These are phyloP conservation scores for Microcebus murinus DNA, from an alignment of 2,113 vertebrate species.

Conservation along the genomic window DNA sequence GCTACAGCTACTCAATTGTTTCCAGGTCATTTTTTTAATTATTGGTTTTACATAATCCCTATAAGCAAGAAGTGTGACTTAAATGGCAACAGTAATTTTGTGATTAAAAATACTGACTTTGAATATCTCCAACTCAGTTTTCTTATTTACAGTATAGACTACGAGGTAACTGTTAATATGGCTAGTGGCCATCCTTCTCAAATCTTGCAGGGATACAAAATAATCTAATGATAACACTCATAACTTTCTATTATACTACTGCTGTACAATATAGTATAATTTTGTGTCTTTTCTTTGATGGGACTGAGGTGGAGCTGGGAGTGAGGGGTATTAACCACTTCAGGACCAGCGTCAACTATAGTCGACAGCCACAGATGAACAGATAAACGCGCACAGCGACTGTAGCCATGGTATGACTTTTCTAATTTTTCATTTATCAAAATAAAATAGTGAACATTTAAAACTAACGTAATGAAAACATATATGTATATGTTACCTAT, in stretches of 20 bases:
- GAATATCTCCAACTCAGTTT: conserved; percentile 63
- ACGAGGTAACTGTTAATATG: conserved; percentile 63
- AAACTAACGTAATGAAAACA: too few species aligned
- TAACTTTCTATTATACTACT: conserved; percentile 30
- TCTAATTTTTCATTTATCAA: too few species aligned
- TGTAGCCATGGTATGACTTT: too few species aligned
- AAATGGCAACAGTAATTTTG: conserved; percentile 60
- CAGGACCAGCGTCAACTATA: too few species aligned
- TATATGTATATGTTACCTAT: too few species aligned
- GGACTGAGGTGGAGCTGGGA: background rate
- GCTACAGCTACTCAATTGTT: conserved; percentile 69
- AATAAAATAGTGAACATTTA: too few species aligned
- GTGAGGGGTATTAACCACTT: too few species aligned
- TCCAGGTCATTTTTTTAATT: conserved; percentile 79
- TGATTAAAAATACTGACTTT: conserved; percentile 74
- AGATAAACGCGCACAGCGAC: too few species aligned
- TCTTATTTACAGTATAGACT: conserved; percentile 56
- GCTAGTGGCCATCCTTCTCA: conserved; percentile 45
- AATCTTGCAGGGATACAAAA: conserved; percentile 60
- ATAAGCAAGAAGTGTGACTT: conserved; percentile 69
- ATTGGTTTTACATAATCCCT: conserved; percentile 72
- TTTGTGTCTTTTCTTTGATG: background rate
- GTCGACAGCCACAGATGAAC: too few species aligned
- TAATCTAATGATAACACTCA: conserved; percentile 52
- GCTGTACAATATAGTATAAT: too few species aligned